A percentile compares a stretch with the other conserved stretches of the same genome.
Conservation (phyloP, 2,113 vertebrate genomes). For the Lagopus leucura region DNA sequence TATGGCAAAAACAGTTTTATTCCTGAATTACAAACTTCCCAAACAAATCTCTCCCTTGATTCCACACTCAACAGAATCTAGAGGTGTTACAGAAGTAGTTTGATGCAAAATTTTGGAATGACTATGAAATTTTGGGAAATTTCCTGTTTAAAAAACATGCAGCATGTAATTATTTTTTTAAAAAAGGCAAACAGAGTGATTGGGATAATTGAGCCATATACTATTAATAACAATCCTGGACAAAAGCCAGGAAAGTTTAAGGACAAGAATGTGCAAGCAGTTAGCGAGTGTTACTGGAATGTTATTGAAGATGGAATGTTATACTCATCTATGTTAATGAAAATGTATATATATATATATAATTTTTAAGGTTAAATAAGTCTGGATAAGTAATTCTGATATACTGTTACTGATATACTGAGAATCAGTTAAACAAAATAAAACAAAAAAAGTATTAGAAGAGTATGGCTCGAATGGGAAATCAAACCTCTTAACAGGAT, state of each 20-base stretch:
- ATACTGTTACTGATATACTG: background rate
- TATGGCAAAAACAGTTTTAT: background rate
- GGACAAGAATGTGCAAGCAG: background rate
- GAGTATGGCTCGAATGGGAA: fast-evolving
- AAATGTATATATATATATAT: background rate
- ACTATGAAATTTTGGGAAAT: background rate
- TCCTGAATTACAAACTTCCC: background rate
- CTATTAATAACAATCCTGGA: background rate
- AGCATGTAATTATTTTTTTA: background rate
- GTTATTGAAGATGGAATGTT: background rate
- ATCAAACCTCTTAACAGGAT: background rate
- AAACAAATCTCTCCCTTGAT: background rate
- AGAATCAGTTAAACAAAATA: background rate
- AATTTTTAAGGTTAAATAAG: background rate
- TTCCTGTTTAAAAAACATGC: background rate
- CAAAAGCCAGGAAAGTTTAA: background rate
- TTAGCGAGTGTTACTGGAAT: background rate
- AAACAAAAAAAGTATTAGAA: background rate
- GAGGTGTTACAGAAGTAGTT: background rate
- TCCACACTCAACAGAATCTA: background rate
- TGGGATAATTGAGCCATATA: background rate
- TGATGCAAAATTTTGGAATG: background rate
- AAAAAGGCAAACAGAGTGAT: background rate
- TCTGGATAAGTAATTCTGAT: background rate
- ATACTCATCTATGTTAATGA: background rate